Evolutionary conservation across 2,888 invertebrate species (phyloP).

Genomic region (Pseudoips prasinana): DNA sequence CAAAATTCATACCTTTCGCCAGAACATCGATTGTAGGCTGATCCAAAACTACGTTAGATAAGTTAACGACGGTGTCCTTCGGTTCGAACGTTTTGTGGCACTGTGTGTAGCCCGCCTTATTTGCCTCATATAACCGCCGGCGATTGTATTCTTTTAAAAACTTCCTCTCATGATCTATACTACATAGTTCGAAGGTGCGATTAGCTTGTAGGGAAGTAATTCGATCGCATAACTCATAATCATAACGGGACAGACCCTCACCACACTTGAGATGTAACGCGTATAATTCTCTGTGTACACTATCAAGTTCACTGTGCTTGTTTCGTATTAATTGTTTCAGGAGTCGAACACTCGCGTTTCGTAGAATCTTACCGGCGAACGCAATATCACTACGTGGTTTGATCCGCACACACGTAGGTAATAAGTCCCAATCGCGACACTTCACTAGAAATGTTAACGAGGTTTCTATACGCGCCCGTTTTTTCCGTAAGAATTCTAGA

Average conservation of each 20-base stretch:
- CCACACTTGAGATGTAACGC: not conserved
- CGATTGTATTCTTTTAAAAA: no score
- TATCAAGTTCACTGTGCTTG: not conserved
- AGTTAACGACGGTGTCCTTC: no score
- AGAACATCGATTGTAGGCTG: not conserved
- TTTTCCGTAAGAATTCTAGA: not conserved
- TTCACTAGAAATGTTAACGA: not conserved
- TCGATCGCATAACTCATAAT: not conserved
- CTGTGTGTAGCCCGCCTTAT: no score
- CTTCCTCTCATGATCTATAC: no score
- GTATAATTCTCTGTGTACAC: not conserved
- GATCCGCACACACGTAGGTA: slow-evolving; percentile 1
- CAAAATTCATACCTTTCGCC: not conserved
- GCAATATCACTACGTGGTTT: slow-evolving; percentile 2
- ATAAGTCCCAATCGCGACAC: not conserved
- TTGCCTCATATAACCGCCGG: no score
- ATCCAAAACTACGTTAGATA: not conserved
- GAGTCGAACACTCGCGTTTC: slow-evolving; percentile 1
- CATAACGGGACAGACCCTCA: not conserved
- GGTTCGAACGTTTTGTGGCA: no score
- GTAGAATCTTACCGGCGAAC: not conserved
- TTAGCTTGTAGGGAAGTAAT: not conserved
- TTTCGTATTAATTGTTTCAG: slow-evolving; percentile 2
- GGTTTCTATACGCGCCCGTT: not conserved
- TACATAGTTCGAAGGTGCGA: no score